Percentiles rank a stretch among this genome's conserved stretches.
phyloP scores from a whole-genome alignment of 2,113 vertebrate species.

The Holacanthus passer region DNA sequence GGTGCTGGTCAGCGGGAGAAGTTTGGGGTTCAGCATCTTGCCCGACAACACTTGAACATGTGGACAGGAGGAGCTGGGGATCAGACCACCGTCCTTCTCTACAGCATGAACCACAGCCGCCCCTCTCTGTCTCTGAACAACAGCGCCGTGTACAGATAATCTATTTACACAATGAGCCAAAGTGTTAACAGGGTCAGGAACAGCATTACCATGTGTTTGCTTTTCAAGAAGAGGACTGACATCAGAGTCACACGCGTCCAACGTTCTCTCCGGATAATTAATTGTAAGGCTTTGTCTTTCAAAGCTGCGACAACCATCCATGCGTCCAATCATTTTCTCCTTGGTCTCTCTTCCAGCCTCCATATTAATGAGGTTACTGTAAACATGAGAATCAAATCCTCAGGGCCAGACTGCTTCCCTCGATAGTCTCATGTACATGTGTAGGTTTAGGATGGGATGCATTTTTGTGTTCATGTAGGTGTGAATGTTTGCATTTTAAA shows the following conservation, averaged over 20 bases:
- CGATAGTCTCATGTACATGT: not conserved
- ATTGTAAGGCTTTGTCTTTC: constrained; percentile 18
- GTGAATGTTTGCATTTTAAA: not conserved
- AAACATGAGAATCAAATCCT: constrained; percentile 32
- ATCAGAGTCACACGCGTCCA: not conserved
- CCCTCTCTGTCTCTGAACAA: not conserved
- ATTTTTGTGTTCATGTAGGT: not conserved
- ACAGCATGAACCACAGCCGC: not conserved
- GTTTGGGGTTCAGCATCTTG: not conserved
- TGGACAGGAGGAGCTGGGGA: not conserved
- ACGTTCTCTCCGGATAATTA: constrained; percentile 7
- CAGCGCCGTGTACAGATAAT: not conserved
- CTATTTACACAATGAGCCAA: not conserved
- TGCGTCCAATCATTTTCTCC: constrained; percentile 1
- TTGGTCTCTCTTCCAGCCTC: not conserved
- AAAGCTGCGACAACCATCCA: not conserved
- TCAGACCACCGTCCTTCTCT: not conserved
- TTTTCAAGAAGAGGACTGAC: constrained; percentile 7
- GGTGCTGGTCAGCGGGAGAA: not conserved
- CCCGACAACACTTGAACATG: not conserved
- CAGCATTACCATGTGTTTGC: not conserved
- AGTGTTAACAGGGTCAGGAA: constrained; percentile 5
- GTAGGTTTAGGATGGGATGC: not conserved
- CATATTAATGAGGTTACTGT: constrained; percentile 10
- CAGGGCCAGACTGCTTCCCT: constrained; percentile 6